These are phyloP conservation scores for Synergus japonicus DNA, from an alignment of 2,888 invertebrate species.

Conservation along the genomic window DNA sequence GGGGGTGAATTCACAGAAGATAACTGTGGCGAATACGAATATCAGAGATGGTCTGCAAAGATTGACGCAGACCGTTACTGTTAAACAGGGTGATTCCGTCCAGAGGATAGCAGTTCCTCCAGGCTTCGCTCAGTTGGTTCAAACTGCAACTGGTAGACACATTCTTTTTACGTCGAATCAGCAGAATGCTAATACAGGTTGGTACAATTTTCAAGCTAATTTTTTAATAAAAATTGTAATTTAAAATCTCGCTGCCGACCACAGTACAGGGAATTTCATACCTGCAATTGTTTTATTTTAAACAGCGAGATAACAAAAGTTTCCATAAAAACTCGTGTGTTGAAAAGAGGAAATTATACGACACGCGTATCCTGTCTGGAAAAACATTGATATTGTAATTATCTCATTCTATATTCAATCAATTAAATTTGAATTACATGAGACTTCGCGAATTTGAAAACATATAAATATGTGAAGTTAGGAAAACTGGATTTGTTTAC, in stretches of 20 bases:
- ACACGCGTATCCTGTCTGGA: conserved; percentile 74
- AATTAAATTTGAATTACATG: too few species aligned
- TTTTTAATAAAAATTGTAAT: background rate
- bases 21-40: conserved; percentile 70
- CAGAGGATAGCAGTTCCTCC: conserved; percentile 75
- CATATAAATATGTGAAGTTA: too few species aligned
- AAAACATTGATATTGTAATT: conserved; percentile 61
- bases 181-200: conserved; percentile 73
- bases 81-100: conserved; percentile 75
- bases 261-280: conserved; percentile 57
- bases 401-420: too few species aligned
- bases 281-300: conserved; percentile 61
- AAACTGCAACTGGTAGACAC: conserved; percentile 85
- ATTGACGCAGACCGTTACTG: conserved; percentile 72
- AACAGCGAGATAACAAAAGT: conserved; percentile 70
- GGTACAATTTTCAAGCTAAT: conserved; percentile 34
- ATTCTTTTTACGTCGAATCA: conserved; percentile 81
- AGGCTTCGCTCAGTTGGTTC: conserved; percentile 83
- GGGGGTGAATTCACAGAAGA: conserved; percentile 74
- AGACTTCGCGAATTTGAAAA: too few species aligned
- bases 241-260: conserved; percentile 67
- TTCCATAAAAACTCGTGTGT: conserved; percentile 75
- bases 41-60: conserved; percentile 71
- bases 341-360: conserved; percentile 63
- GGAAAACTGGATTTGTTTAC: too few species aligned